A percentile compares a stretch with the other conserved stretches of the same genome.
Conservation (phyloP, 2,797 vertebrate species). For the Staurois parvus region DNA sequence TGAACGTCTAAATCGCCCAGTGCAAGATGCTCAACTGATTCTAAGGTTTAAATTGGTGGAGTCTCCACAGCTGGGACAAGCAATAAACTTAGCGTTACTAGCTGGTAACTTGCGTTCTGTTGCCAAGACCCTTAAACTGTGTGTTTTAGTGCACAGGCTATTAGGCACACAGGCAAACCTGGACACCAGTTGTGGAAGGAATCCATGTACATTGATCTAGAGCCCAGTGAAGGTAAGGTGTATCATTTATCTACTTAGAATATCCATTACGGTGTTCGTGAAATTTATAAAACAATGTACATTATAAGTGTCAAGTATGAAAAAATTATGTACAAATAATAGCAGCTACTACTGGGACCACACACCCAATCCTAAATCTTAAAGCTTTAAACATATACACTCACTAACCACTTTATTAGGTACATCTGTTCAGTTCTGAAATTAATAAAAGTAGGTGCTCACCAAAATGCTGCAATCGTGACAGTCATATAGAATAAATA, state of each 20-base stretch:
- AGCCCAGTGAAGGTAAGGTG: constrained; percentile 82
- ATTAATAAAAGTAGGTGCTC: too few relatives aligned
- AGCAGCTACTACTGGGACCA: too few relatives aligned
- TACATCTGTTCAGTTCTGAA: too few relatives aligned
- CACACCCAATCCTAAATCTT: too few relatives aligned
- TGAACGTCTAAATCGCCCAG: constrained; percentile 24
- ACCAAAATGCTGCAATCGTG: too few relatives aligned
- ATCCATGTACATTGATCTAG: constrained; percentile 70
- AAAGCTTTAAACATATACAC: too few relatives aligned
- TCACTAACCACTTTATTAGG: too few relatives aligned
- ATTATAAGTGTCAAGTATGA: not conserved
- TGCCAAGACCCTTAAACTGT: constrained; percentile 77
- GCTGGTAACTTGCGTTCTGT: constrained; percentile 76
- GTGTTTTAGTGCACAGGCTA: constrained; percentile 82
- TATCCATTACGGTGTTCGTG: not conserved
- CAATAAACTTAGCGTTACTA: constrained; percentile 79
- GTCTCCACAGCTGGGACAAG: constrained; percentile 79
- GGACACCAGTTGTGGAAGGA: constrained; percentile 81
- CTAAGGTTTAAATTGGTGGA: constrained; percentile 79
- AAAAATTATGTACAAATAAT: too few relatives aligned
- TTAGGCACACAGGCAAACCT: constrained; percentile 80
- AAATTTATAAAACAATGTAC: not conserved
- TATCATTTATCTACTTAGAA: not conserved
- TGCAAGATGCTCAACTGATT: constrained; percentile 64
- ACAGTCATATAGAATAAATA: too few relatives aligned